Conservation (phyloP, 1,140 invertebrate species). For the Spodoptera frugiperda region DNA sequence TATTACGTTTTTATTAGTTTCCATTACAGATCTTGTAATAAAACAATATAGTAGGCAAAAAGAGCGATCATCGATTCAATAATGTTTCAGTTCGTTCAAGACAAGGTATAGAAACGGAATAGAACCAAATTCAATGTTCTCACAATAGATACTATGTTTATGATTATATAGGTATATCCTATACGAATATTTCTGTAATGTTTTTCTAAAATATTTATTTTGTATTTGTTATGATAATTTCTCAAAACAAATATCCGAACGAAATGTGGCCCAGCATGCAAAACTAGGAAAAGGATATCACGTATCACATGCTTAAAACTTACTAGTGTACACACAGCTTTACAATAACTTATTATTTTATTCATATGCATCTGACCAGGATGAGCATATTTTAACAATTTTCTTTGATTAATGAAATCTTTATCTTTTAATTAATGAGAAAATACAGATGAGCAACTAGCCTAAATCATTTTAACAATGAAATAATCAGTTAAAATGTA, state of each 20-base stretch:
- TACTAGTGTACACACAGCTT: background rate
- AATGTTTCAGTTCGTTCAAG: too few relatives aligned
- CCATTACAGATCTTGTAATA: too few relatives aligned
- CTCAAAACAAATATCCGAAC: slow-evolving; percentile 32
- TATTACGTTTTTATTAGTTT: too few relatives aligned
- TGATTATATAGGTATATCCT: too few relatives aligned
- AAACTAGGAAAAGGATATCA: slow-evolving; percentile 26
- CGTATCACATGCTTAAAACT: background rate
- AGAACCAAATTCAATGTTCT: too few relatives aligned
- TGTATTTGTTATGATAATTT: background rate
- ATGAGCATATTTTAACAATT: background rate
- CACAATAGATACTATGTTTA: too few relatives aligned
- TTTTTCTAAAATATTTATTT: too few relatives aligned
- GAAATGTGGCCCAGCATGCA: background rate
- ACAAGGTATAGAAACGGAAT: too few relatives aligned
- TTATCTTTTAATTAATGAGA: background rate
- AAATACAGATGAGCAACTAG: background rate
- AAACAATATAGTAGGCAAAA: too few relatives aligned
- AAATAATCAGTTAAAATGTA: background rate
- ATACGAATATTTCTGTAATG: too few relatives aligned
- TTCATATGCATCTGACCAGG: background rate
- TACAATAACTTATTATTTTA: background rate
- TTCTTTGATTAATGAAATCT: background rate
- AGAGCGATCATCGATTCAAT: too few relatives aligned
- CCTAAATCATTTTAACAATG: background rate